Base-by-base conservation (phyloP, 1,140 invertebrate species). In the Venustaconcha ellipsiformis region DNA sequence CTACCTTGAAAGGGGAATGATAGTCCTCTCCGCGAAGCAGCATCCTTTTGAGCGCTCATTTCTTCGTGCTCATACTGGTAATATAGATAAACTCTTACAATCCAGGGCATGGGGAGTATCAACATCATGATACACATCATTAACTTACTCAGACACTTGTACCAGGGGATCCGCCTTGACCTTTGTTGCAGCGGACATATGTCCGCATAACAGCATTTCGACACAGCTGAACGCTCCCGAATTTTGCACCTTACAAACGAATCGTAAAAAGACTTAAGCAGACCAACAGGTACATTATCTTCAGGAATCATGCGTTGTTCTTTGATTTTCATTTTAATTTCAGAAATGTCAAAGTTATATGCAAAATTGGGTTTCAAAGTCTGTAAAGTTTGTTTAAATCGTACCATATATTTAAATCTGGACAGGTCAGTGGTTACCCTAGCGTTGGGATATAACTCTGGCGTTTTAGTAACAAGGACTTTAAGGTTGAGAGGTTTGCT, bases 161-260 rank as follows among this genome's bases (percentile, higher is more conserved):
- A 56, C 73, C 73, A 74, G n/a, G n/a, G 5, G 14, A 13, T 63
- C 20, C 26, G 56, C 4, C 65, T 65, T 20, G 37, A 57, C 15
- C 37, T 58, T 17, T 14, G 66, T 2, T 56, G n/a, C 48, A 67
- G 23, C 14, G 8, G 20, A 18, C 37, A 59, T 6, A 73, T 37
- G 30, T 73, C 63, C 11, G 65, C 60, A 18, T 73, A 37, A 58
- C 72, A 73, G 55, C 72, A 73, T 6, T 73, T 65, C 37, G 18
- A 55, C 11, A 73, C 37, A 14, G 73, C 60, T 5, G 66, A 1
- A 18, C 73, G 23, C 30, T 69, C 59, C 3, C 73, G 66, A n/a
- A 74, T 74, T 69, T 74, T 69, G 48, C 73, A 74, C 59, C 69
- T 74, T 11, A 74, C 59, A 14, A 74, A 74, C 18, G 73, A 68